These are phyloP conservation scores for Eupeodes luniger DNA, from an alignment of 2,888 invertebrate genomes.

Conservation along the genomic window DNA sequence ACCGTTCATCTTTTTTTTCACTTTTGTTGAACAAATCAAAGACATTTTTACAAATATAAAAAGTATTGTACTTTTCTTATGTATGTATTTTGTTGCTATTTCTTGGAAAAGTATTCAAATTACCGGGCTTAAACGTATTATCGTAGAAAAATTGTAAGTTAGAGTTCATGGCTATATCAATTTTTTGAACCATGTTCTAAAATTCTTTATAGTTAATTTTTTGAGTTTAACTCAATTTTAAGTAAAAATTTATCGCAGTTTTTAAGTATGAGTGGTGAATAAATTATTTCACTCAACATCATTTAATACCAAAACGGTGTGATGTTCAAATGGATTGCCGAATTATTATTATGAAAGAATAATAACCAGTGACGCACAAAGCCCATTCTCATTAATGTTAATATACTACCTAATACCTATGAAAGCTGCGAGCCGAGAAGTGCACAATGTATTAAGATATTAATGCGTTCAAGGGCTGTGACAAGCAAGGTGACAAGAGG, in stretches of 20 bases:
- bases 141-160: too few species aligned
- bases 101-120: neutral
- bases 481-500: neutral
- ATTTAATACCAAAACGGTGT: neutral
- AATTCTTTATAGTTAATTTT: neutral
- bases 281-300: neutral
- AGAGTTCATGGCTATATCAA: constrained; percentile 1
- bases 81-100: neutral
- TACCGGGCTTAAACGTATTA: neutral
- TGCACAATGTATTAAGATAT: neutral
- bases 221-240: neutral
- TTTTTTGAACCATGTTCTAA: neutral
- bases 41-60: too few species aligned
- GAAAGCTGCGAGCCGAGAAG: constrained; percentile 12
- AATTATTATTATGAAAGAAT: constrained; percentile 24
- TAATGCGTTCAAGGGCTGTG: neutral
- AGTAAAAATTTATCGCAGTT: neutral
- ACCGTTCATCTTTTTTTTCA: too few species aligned
- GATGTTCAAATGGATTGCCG: constrained; percentile 2
- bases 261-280: neutral
- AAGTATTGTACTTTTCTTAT: neutral
- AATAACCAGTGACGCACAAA: constrained; percentile 12
- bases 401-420: constrained; percentile 4
- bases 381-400: constrained; percentile 3
- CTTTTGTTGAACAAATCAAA: too few species aligned